Evolutionary conservation across 2,888 invertebrate species (phyloP).

Genomic region (Brachylomia viminalis): DNA sequence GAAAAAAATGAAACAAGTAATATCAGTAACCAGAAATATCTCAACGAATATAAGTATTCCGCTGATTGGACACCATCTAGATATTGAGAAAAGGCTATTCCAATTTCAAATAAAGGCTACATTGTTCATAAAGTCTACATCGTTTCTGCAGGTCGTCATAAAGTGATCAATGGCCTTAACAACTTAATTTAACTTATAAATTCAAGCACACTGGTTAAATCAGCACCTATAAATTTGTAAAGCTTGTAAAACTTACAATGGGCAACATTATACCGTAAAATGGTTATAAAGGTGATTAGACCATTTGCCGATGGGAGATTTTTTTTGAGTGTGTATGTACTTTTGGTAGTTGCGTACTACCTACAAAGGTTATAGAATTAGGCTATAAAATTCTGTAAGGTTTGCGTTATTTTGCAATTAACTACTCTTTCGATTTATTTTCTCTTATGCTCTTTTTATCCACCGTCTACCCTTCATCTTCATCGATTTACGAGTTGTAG

Average conservation of each 20-base stretch:
- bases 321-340: conserved; percentile 28
- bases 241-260: conserved; percentile 49
- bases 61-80: neutral
- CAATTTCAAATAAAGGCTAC: conserved; percentile 7
- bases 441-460: neutral
- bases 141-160: conserved; percentile 34
- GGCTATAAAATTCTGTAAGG: neutral
- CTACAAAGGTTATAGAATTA: neutral
- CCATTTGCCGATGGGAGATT: conserved; percentile 23
- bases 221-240: conserved; percentile 52
- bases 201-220: conserved; percentile 33
- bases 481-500: too few species aligned
- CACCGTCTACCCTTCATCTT: too few species aligned
- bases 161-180: conserved; percentile 55
- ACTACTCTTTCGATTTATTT: neutral
- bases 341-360: conserved; percentile 1
- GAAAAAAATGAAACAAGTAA: neutral
- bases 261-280: conserved; percentile 48
- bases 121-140: conserved; percentile 20
- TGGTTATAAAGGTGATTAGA: conserved; percentile 37
- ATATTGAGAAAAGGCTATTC: neutral
- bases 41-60: neutral
- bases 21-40: neutral
- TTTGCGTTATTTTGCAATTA: conserved; percentile 19
- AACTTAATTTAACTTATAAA: conserved; percentile 52